Evolutionary conservation across 2,113 vertebrate species (phyloP), one percentile per base, ranked within the genome.

Genomic region (Caranx ignobilis): DNA sequence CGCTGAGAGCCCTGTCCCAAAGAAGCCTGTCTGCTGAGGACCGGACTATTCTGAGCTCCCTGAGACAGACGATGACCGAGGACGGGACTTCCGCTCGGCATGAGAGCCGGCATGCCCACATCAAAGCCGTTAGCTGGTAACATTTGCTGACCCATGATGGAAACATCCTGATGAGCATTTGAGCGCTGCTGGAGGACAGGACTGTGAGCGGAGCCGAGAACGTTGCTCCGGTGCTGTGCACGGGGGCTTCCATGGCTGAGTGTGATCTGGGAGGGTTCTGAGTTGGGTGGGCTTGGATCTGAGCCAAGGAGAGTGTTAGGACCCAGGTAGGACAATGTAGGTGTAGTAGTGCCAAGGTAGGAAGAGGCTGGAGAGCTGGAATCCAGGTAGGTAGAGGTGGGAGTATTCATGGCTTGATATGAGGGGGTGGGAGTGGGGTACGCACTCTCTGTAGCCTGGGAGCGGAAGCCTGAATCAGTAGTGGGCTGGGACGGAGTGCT

Each of bases 391-490:
- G 86, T 21, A 65, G 92, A 64, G 86, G 71, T 18, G 91, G 96
- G 74, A 91, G 81, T 93, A 80, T 18, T 91, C 69, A 9, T 52
- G 39, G 77, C 62, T 66, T 87, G 91, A 88, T 91, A 88, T 86
- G 84, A 95, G 89, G 18, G 93, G 70, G 85, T 95, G 90, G 89
- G 91, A 66, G 80, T 94, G 70, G 50, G 93, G 83, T 67, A 91
- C 31, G 77, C n/a, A 56, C 81, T 93, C 62, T 94, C 93, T 50
- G 95, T 93, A 2, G 94, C 89, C 82, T 96, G 97, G 0, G 95
- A 95, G 47, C 89, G 94, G 90, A 96, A 96, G 71, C 94, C 82
- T 0, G 96, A 95, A 82, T 98, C 97, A 50, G 93, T 84, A 15
- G 89, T 90, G 61, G 93, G 75, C 15, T 96, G 95, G 64, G 95